Evolutionary conservation across 2,888 invertebrate species (phyloP), one percentile per base, ranked within the genome.

Genomic region (Plemyria rubiginata): DNA sequence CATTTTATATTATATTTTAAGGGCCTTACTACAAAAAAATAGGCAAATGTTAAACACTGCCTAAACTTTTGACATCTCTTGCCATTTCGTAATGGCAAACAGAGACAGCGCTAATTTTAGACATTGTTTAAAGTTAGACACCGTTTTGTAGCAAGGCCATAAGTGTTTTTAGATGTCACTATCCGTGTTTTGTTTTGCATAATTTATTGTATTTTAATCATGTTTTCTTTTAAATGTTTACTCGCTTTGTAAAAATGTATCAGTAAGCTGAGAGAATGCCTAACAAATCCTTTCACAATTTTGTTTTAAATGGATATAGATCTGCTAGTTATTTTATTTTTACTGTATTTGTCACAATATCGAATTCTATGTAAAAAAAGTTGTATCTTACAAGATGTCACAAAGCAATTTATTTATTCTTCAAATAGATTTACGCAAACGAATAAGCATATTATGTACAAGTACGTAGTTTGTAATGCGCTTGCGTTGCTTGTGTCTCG

Each of bases 271-370:
- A 73, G 80, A 72, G 78, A 71, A 80, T 78, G 78, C 71, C 68
- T 68, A 16, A 29, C 28, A 29, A 75, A 74, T 79, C 78, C 76
- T 79, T 61, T 71, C 54, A 62, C 43, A 65, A 54, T 72, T 63
- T 71, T 71, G 72, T 68, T 70, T 67, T 62, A 62, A 38, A 51
- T 64, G 59, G 62, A 65, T 57, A 82, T 86, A 90, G 91, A 90
- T 91, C 88, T 91, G 92, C 90, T 92, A 92, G 89, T 79, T 82
- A 81, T 86, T 32, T 78, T 78, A 81, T 86, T 77, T 78, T 75
- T n/a, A n/a, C n/a, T 75, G 54, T 66, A 62, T n/a, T n/a, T 54
- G 51, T 65, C 60, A 36, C 66, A 66, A 72, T 58, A 55, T 55
- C 49, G 40, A 53, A 54, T 56, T 41, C 29, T 62, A 8, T 51